phyloP scores from a whole-genome alignment of 1,140 invertebrate species.

The Listronotus bonariensis region DNA sequence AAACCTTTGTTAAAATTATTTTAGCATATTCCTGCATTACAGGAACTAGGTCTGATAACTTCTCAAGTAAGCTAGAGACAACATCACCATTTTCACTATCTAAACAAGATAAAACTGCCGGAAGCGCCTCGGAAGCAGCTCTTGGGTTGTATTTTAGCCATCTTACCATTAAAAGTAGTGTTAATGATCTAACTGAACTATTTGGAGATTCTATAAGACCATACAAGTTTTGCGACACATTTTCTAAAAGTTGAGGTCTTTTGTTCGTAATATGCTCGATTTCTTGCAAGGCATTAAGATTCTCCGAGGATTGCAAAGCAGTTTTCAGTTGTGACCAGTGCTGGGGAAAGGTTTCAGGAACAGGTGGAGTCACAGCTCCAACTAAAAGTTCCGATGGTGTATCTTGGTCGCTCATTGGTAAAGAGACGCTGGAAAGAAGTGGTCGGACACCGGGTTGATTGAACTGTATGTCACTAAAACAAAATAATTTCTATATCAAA shows the following conservation, averaged over 20 bases:
- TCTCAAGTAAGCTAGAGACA: conserved; percentile 77
- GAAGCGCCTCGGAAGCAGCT: conserved; percentile 62
- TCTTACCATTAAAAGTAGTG: conserved; percentile 59
- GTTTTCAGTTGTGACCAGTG: conserved; percentile 59
- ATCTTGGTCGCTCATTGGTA: conserved; percentile 60
- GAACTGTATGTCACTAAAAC: conserved; percentile 62
- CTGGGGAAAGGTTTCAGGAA: conserved; percentile 57
- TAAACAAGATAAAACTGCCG: conserved; percentile 78
- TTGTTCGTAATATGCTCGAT: conserved; percentile 72
- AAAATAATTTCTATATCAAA: background rate
- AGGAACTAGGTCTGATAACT: conserved; percentile 71
- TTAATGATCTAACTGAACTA: conserved; percentile 66
- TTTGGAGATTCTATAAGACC: conserved; percentile 66
- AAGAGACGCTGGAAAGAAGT: conserved; percentile 65
- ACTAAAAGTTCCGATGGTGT: conserved; percentile 59
- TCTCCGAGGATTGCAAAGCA: conserved; percentile 56
- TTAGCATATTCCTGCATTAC: conserved; percentile 74
- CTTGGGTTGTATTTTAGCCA: conserved; percentile 63
- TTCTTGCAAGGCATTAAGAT: conserved; percentile 69
- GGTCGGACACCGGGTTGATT: too few relatives aligned
- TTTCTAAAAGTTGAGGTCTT: conserved; percentile 68
- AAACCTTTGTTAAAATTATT: conserved; percentile 78
- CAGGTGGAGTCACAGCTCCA: conserved; percentile 53
- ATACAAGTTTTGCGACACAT: conserved; percentile 67
- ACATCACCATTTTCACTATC: conserved; percentile 79